Evolutionary conservation across 2,113 vertebrate species (phyloP).

Genomic region (Catharus minimus): DNA sequence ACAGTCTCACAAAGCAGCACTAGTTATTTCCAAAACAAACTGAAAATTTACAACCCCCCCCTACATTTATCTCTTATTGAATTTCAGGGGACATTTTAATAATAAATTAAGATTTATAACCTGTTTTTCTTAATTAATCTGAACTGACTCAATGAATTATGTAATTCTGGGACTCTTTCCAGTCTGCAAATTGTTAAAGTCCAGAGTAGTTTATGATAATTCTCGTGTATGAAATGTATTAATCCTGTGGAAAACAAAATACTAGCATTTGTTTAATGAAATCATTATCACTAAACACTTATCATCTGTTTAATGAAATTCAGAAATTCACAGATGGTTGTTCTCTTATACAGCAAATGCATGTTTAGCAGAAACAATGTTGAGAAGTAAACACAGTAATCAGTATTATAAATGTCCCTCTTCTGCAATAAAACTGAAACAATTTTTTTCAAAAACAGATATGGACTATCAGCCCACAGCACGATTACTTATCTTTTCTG

Average conservation of each 20-base stretch:
- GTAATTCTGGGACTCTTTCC: background rate
- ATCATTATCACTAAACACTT: constrained; percentile 53
- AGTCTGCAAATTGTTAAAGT: constrained; percentile 34
- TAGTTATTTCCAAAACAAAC: background rate
- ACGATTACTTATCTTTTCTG: background rate
- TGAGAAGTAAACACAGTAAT: constrained; percentile 38
- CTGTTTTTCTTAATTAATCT: constrained; percentile 22
- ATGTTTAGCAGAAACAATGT: constrained; percentile 34
- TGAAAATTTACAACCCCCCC: background rate
- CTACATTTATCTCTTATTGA: background rate
- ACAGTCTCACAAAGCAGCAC: background rate
- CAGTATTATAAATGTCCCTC: constrained; percentile 16
- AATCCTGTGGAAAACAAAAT: constrained; percentile 45
- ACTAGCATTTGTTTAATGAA: constrained; percentile 59
- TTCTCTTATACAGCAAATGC: constrained; percentile 21
- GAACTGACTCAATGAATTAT: background rate
- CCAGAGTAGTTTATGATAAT: constrained; percentile 1
- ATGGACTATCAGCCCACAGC: background rate
- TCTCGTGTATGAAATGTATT: constrained; percentile 14
- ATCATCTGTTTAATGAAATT: constrained; percentile 59
- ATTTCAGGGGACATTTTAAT: background rate
- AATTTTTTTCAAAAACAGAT: background rate
- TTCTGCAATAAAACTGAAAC: background rate
- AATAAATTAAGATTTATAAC: constrained; percentile 8
- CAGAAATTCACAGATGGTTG: constrained; percentile 44